Base-by-base conservation (phyloP, 2,113 vertebrate genomes). In the Calyptommatus sinebrachiatus region DNA sequence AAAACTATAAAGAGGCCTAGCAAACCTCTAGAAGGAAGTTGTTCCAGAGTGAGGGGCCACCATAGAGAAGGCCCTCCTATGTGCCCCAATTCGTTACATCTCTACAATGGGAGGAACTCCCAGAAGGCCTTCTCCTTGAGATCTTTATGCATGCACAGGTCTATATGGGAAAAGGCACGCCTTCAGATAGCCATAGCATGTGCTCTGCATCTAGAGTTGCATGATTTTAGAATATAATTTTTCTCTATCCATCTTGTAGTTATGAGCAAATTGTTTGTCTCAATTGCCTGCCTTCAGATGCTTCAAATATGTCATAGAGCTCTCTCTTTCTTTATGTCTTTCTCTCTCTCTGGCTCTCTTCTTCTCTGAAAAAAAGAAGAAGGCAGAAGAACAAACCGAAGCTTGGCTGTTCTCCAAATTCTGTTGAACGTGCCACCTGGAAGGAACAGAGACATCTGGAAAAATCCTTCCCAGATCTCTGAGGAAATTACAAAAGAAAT, bases 361-460 rank as follows among this genome's bases (percentile, higher is more conserved):
- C 20, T 24, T 65, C 50, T 78, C 21, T 18, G 63, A 63, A 67
- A 76, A 76, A 81, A 35, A 45, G 29, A 66, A 12, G 53, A 12
- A 2, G 11, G 63, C 31, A 3, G 53, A 82, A 26, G 45, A 88
- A 87, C 68, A 79, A 86, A 83, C 14, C 21, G 61, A 78, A 81
- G 75, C 71, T 89, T 93, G 93, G 92, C 86, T 71, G 68, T 66
- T 35, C 60, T 91, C 92, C 91, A 93, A 91, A 83, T 91, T 87
- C 84, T 90, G 90, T 90, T 89, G 83, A 90, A 92, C 90, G 90
- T 48, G 0, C 89, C 91, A 92, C 91, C 91, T 91, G 90, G 91
- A 92, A 90, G 86, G 83, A 91, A 83, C 85, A 72, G 83, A 90
- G 89, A 90, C 92, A 93, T 92, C 93, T 92, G 93, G 92, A 92